Conservation (phyloP, 2,888 invertebrate species). For the Tuberolachnus salignus region DNA sequence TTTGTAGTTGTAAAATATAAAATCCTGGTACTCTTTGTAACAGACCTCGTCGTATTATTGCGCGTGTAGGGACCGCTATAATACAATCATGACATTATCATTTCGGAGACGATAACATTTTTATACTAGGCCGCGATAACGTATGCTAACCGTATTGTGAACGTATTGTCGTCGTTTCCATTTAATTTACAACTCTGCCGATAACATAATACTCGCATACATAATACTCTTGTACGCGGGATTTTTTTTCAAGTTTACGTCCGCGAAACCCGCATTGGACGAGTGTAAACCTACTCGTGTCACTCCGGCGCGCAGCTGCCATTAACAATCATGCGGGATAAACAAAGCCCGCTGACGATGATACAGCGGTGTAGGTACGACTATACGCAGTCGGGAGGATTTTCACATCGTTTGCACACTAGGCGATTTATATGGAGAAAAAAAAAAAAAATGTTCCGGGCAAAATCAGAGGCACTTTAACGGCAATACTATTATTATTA, state of each 20-base stretch:
- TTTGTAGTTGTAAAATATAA: no score
- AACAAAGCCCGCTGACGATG: constrained; percentile 2
- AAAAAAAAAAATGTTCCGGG: background rate
- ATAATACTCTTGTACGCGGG: no score
- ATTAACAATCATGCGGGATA: background rate
- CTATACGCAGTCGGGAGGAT: background rate
- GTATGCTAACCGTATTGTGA: no score
- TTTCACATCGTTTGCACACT: background rate
- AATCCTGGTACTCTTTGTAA: no score
- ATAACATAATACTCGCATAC: no score
- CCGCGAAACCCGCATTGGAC: background rate
- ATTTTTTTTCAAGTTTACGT: background rate
- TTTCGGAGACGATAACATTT: no score
- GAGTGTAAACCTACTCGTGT: background rate
- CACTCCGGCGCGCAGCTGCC: background rate
- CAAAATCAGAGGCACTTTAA: constrained; percentile 10
- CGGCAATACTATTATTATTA: background rate
- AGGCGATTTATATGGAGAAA: background rate
- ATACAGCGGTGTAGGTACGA: background rate
- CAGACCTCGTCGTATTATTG: no score
- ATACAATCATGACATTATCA: no score
- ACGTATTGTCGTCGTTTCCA: no score
- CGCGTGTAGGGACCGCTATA: no score
- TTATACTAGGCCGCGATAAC: no score
- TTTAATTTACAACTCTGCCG: no score